Evolutionary conservation across 2,888 invertebrate genomes (phyloP), one percentile per base, ranked within the genome.

Genomic region (Uloborus plumipes): DNA sequence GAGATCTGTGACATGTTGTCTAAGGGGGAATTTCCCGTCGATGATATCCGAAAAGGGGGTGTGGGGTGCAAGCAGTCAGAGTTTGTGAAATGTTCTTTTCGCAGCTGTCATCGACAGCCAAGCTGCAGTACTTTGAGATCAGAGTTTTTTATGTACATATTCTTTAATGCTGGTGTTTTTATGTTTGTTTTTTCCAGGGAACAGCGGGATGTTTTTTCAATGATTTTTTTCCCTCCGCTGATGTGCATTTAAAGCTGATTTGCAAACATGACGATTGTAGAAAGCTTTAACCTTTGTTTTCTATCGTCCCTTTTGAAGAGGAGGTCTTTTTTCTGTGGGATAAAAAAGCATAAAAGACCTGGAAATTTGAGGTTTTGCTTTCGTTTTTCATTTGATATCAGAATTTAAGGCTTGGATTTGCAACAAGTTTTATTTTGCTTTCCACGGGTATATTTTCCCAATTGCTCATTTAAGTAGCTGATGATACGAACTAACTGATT

Each of bases 21-120:
- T 69, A 73, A 71, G 31, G 66, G 53, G 55, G 70, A 69, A 72
- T 55, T 59, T 51, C 72, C 22, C 73, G 51, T 69, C 73, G 80
- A 81, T 74, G 80, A 81, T 81, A 81, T 81, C 74, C 69, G 74
- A 70, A 64, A 50, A 69, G 69, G 69, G 80, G 62, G 69, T 59
- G 26, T 53, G 22, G 53, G 55, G 64, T 55, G 51, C 20, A 26
- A 55, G 65, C 65, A 75, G 59, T 59, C 66, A 79, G 71, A 79
- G 78, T 72, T 71, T 59, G 67, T 71, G 74, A 81, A 81, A 74
- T 81, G 80, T 81, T 81, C 80, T 81, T 81, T 81, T 81, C 50
- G 20, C 80, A 81, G 80, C 80, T 81, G 80, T 81, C 80, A 81
- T 70, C 80, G 70, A 69, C 80, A 80, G 61, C 62, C 70, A 61